Percentiles rank a stretch among this genome's conserved stretches.
Evolutionary conservation across 1,140 invertebrate species (phyloP).

Genomic region (Drosophila grimshawi): DNA sequence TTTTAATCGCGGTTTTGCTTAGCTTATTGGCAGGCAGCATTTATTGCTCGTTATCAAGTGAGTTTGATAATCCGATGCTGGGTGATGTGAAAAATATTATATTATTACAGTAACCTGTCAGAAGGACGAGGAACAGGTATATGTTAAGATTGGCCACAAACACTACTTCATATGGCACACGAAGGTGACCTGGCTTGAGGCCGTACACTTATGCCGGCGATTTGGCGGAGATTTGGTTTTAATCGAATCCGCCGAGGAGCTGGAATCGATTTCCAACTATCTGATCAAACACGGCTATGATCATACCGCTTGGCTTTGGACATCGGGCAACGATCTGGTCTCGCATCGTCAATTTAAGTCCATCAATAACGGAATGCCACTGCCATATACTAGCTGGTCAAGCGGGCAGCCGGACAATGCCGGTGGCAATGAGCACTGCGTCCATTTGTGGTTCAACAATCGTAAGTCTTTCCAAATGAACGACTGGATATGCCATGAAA

Average conservation of each 20-base stretch:
- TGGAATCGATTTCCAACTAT: slow-evolving; percentile 11
- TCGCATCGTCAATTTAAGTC: slow-evolving; percentile 8
- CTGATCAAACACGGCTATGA: slow-evolving; percentile 5
- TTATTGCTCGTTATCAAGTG: not conserved
- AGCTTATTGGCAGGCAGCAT: not conserved
- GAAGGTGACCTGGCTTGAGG: slow-evolving; percentile 12
- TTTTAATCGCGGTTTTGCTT: not conserved
- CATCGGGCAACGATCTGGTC: slow-evolving; percentile 43
- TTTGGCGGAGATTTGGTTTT: slow-evolving; percentile 17
- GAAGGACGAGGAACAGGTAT: not conserved
- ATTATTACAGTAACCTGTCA: not conserved
- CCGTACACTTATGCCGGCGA: slow-evolving; percentile 22
- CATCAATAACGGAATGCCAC: slow-evolving; percentile 19
- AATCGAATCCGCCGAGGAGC: slow-evolving; percentile 25
- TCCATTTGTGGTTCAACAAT: slow-evolving; percentile 25
- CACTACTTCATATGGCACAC: slow-evolving; percentile 12
- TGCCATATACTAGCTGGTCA: slow-evolving; percentile 37
- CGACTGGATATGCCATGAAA: slow-evolving; percentile 21
- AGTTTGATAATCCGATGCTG: not conserved
- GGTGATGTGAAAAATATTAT: no score
- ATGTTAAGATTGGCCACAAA: slow-evolving; percentile 12
- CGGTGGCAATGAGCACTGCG: slow-evolving; percentile 37
- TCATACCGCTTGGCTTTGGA: slow-evolving; percentile 21
- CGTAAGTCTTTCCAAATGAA: slow-evolving; percentile 37
- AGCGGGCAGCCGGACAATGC: slow-evolving; percentile 40